Evolutionary conservation across 2,113 vertebrate genomes (phyloP).

Genomic region (Elephantulus edwardii): DNA sequence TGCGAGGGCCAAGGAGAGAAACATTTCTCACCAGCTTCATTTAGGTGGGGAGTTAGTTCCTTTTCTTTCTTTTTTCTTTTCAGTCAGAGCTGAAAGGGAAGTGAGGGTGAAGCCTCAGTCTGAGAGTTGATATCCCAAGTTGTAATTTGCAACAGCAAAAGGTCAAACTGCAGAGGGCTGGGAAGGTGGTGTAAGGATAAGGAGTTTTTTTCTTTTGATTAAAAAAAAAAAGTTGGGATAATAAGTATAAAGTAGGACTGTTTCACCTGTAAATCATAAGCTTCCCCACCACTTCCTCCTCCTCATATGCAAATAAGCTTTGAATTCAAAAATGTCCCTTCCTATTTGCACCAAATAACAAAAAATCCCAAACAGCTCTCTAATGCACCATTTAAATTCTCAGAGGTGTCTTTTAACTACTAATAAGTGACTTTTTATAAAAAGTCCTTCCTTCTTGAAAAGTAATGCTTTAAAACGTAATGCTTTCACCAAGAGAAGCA

Average conservation of each 20-base stretch:
- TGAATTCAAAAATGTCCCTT: neutral
- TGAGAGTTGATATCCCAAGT: neutral
- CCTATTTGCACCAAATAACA: neutral
- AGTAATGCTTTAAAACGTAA: constrained; percentile 43
- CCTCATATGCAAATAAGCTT: neutral
- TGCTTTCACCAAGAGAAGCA: neutral
- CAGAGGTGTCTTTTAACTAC: neutral
- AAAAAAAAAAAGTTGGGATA: neutral
- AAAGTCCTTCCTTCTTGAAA: neutral
- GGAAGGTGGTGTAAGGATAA: constrained; percentile 18
- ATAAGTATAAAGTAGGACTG: neutral
- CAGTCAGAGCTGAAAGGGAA: constrained; percentile 66
- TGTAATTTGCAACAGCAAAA: constrained; percentile 34
- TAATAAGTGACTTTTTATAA: constrained; percentile 7
- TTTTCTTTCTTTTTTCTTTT: neutral
- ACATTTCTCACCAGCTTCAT: constrained; percentile 28
- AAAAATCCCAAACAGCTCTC: constrained; percentile 42
- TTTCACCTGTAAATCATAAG: neutral
- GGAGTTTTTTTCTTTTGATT: too few relatives aligned
- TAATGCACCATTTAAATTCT: neutral
- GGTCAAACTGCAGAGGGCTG: constrained; percentile 33
- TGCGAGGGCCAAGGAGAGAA: constrained; percentile 11
- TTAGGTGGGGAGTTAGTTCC: constrained; percentile 51
- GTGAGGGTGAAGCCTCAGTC: constrained; percentile 29
- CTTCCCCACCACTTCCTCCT: constrained; percentile 51